Base-by-base conservation (phyloP, 2,113 vertebrate species). In the Mastomys natalensis region DNA sequence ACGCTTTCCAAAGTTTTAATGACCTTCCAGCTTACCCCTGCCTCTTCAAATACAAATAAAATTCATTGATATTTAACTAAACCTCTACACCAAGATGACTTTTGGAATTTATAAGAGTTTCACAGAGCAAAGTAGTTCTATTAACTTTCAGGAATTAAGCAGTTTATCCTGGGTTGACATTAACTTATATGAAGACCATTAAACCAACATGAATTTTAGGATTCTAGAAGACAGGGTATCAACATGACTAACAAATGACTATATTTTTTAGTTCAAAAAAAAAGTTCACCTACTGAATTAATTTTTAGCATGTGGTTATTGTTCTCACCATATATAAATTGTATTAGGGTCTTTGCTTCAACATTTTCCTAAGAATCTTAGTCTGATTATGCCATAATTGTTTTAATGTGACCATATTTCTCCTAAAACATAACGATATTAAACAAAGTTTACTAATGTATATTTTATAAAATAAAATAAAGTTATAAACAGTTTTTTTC, bases 381-480 rank as follows among this genome's bases (percentile, higher is more conserved):
- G 37, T 68, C 9, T 51, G 4, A 70, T 76, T 89, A 45, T 72
- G 92, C 4, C 12, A 76, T 22, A 22, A 5, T 58, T 80, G 19
- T 1, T n/a, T 74, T 74, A 13, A 68, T 10, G 15, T 53, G 58
- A 89, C 12, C 21, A 51, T 15, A 37, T 80, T 40, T 94, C 12
- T 81, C 48, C 58, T 88, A 51, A 94, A 92, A 55, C 19, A 26
- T 15, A 17, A 77, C 82, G 37, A 51, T 66, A 0, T 0, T 53
- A 13, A 70, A 3, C 72, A 9, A 94, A 93, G 43, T 86, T 77
- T 40, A 89, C 4, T 76, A 40, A 62, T 9, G 7, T 58, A 7
- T 31, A 95, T 88, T 90, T 87, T 13, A 68, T 55, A 58, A 80
- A 90, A 80, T 91, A 91, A 93, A 62, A 51, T n/a, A 2, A 68